These are phyloP conservation scores for Anodontia alba DNA, from an alignment of 2,888 invertebrate genomes.

Conservation along the genomic window DNA sequence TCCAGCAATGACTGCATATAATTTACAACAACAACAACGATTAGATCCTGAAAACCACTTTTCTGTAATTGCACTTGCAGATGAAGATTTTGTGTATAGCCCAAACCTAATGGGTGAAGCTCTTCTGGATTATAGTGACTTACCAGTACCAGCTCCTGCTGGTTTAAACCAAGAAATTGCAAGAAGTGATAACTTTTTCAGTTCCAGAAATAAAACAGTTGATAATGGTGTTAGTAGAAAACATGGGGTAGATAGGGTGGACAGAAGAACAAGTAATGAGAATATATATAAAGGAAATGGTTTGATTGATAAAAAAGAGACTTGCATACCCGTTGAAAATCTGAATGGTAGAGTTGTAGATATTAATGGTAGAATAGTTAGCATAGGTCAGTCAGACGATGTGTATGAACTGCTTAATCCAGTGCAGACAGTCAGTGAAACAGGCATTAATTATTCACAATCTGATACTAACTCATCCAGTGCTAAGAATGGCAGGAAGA, in stretches of 20 bases:
- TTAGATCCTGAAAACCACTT: too few relatives aligned
- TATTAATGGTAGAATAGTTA: neutral
- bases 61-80: neutral
- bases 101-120: neutral
- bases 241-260: neutral
- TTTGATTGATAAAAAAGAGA: too few relatives aligned
- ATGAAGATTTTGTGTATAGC: neutral
- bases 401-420: neutral
- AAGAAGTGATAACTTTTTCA: neutral
- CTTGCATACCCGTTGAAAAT: neutral
- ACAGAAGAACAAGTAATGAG: too few relatives aligned
- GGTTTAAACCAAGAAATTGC: neutral
- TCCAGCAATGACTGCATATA: too few relatives aligned
- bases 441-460: conserved; percentile 5
- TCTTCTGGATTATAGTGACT: neutral
- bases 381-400: neutral
- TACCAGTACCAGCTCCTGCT: too few relatives aligned
- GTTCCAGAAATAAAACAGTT: neutral
- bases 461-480: neutral
- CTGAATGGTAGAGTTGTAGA: neutral
- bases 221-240: neutral
- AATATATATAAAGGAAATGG: too few relatives aligned
- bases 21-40: too few relatives aligned
- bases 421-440: neutral
- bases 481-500: neutral